phyloP scores from a whole-genome alignment of 2,797 vertebrate species.

The Enteromius radiatus region DNA sequence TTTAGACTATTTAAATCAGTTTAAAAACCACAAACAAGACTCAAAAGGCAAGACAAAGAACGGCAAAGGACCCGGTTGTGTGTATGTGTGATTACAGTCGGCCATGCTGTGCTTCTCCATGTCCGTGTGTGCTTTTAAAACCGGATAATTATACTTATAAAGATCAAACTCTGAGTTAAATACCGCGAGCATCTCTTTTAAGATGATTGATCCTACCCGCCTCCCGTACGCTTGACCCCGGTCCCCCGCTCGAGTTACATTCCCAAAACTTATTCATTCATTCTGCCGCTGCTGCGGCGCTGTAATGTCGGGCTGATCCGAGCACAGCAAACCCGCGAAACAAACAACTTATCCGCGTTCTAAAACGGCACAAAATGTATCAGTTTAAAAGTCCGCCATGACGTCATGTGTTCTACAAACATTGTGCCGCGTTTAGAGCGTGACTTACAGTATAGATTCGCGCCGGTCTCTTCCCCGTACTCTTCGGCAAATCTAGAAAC shows the following conservation, averaged over 20 bases:
- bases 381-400: background rate
- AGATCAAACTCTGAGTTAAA: constrained; percentile 20
- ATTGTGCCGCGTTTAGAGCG: constrained; percentile 23
- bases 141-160: constrained; percentile 47
- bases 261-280: constrained; percentile 78
- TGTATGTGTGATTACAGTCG: constrained; percentile 59
- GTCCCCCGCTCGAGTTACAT: constrained; percentile 63
- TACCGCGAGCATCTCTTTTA: constrained; percentile 60
- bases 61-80: background rate
- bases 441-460: constrained; percentile 68
- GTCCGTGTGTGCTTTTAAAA: constrained; percentile 23
- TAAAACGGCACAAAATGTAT: background rate
- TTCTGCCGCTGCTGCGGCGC: constrained; percentile 70
- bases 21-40: background rate
- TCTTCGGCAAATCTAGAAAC: constrained; percentile 78
- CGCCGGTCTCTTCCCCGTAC: constrained; percentile 73
- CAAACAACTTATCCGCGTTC: background rate
- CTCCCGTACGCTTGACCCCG: constrained; percentile 73
- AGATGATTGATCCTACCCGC: constrained; percentile 74
- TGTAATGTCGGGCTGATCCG: constrained; percentile 66
- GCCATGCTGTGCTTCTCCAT: constrained; percentile 75
- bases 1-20: rapidly evolving
- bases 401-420: background rate
- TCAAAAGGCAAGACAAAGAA: constrained; percentile 25
- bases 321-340: constrained; percentile 43